Conservation (phyloP, 2,797 vertebrate genomes). For the Hybognathus amarus region DNA sequence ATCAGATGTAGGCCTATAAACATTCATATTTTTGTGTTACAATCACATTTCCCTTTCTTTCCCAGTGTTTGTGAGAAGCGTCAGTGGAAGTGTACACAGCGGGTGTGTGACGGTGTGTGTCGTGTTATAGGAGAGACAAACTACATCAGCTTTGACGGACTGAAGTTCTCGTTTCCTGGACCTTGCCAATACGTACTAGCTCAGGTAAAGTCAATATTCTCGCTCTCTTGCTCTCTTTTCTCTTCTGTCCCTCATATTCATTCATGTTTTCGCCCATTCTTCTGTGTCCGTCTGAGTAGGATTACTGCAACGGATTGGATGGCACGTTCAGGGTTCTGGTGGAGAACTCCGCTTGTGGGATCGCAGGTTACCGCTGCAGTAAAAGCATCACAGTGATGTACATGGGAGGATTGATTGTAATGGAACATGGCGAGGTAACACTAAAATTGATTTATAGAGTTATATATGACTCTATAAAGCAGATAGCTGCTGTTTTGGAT, state of each 20-base stretch:
- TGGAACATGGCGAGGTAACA: constrained; percentile 85
- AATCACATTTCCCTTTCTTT: constrained; percentile 35
- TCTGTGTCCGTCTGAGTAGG: constrained; percentile 73
- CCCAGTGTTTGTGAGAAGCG: constrained; percentile 85
- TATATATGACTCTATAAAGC: not conserved
- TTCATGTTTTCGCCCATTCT: not conserved
- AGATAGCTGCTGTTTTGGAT: not conserved
- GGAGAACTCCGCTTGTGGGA: constrained; percentile 89
- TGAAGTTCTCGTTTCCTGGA: constrained; percentile 90
- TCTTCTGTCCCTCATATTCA: constrained; percentile 3
- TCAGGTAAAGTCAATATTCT: constrained; percentile 80
- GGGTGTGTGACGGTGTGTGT: constrained; percentile 86
- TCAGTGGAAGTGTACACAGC: constrained; percentile 89
- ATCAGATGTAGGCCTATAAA: not conserved
- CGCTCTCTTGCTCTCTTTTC: not conserved
- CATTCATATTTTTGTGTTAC: not conserved
- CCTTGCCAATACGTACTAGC: constrained; percentile 92
- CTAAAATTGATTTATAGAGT: not conserved
- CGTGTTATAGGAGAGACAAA: constrained; percentile 86
- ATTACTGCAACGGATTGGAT: constrained; percentile 83
- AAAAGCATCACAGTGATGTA: constrained; percentile 85
- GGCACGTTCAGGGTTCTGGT: constrained; percentile 91
- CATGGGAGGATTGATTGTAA: constrained; percentile 83
- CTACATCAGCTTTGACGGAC: constrained; percentile 93
- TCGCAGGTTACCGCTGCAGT: constrained; percentile 85